Evolutionary conservation across 2,797 vertebrate genomes (phyloP).

Genomic region (Alauda arvensis): DNA sequence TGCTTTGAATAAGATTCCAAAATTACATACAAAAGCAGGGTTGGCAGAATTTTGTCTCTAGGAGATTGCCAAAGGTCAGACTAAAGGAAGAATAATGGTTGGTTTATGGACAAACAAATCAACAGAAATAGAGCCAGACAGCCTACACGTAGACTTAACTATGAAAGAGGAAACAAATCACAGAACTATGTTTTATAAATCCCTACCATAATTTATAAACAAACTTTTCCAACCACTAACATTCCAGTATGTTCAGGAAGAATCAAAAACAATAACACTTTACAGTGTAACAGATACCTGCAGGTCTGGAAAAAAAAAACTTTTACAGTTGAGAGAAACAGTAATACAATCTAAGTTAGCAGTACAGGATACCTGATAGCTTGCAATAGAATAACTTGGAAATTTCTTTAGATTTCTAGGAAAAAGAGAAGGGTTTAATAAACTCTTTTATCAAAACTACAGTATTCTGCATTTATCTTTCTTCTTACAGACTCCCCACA

Average conservation of each 20-base stretch:
- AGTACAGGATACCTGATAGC: background rate
- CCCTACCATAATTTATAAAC: background rate
- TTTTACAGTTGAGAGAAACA: background rate
- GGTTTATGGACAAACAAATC: conserved; percentile 14
- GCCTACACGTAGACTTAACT: background rate
- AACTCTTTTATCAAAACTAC: background rate
- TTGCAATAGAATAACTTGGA: background rate
- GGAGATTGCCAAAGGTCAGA: background rate
- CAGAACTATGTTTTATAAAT: background rate
- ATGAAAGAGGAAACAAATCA: background rate
- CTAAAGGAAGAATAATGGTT: background rate
- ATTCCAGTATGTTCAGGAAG: background rate
- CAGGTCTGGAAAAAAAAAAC: background rate
- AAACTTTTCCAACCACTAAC: background rate
- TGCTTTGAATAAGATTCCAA: background rate
- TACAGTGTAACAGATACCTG: background rate
- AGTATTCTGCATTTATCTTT: background rate
- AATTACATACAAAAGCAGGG: background rate
- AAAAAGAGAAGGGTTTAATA: background rate
- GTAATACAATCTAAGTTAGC: background rate
- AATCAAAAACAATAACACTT: background rate
- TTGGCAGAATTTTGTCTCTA: background rate
- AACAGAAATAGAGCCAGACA: background rate
- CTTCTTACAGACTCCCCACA: background rate
- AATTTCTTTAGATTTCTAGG: background rate